Evolutionary conservation across 2,113 vertebrate genomes (phyloP).

Genomic region (Scortum barcoo): DNA sequence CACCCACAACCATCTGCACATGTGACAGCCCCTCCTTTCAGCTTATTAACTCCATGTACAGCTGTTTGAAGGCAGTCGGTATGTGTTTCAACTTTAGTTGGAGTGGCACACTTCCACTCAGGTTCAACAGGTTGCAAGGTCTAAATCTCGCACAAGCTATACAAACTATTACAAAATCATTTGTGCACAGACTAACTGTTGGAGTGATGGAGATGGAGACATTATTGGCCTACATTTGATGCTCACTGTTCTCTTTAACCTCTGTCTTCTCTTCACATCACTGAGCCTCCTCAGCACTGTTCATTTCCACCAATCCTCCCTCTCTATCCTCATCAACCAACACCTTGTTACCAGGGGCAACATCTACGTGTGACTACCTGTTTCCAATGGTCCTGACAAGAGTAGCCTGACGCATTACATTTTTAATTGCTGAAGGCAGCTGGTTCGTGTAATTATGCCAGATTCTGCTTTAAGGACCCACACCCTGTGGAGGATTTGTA

Average conservation of each 20-base stretch:
- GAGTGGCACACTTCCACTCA: neutral
- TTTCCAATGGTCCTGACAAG: slow-evolving; percentile 1
- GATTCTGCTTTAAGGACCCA: neutral
- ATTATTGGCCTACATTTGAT: neutral
- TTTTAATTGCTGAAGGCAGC: neutral
- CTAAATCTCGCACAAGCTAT: neutral
- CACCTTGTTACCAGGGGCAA: slow-evolving; percentile 32
- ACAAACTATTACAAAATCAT: neutral
- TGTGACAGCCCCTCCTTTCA: neutral
- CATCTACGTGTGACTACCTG: slow-evolving; percentile 21
- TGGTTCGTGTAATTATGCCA: neutral
- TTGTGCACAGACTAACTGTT: neutral
- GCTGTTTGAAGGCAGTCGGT: neutral
- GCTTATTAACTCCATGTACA: neutral
- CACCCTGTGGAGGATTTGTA: neutral
- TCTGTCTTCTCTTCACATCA: neutral
- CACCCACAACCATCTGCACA: neutral
- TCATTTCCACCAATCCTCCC: neutral
- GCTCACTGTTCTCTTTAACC: neutral
- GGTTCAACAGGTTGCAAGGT: neutral
- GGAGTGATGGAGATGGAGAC: neutral
- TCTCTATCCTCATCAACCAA: slow-evolving; percentile 1
- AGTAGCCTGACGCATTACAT: neutral
- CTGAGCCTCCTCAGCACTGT: neutral
- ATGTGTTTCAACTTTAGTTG: neutral